Percentiles rank a stretch among this genome's conserved stretches.
Conservation (phyloP, 2,888 invertebrate genomes). For the Lapara coniferarum region DNA sequence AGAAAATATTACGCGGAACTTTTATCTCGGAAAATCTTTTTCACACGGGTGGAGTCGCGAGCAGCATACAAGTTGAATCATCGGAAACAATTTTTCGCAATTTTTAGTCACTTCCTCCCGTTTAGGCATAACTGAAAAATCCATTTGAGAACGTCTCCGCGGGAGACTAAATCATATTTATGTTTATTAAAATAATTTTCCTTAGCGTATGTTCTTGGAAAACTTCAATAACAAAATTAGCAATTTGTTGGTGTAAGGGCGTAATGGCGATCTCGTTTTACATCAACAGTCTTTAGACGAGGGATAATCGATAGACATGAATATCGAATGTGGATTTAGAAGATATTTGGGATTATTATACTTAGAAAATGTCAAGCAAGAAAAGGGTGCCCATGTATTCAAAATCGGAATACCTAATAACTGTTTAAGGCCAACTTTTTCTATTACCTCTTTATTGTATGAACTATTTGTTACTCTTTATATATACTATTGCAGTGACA, state of each 20-base stretch:
- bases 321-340: neutral
- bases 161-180: constrained; percentile 18
- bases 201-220: neutral
- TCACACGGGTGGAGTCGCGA: no score
- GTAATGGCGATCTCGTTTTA: neutral
- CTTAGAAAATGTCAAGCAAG: neutral
- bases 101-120: constrained; percentile 11
- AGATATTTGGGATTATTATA: neutral
- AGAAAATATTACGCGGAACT: no score
- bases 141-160: constrained; percentile 11
- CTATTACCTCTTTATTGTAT: no score
- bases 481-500: no score
- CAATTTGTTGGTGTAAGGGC: neutral
- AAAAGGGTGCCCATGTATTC: no score
- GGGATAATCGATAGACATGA: neutral
- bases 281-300: neutral
- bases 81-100: constrained; percentile 18
- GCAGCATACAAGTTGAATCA: neutral
- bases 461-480: no score
- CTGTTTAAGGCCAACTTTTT: no score
- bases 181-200: constrained; percentile 19
- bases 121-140: constrained; percentile 10
- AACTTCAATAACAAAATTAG: constrained; percentile 2
- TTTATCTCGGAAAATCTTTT: no score
- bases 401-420: no score